Percentiles rank a stretch among this genome's conserved stretches.
Conservation (phyloP, 2,113 vertebrate species). For the Catagonus wagneri region DNA sequence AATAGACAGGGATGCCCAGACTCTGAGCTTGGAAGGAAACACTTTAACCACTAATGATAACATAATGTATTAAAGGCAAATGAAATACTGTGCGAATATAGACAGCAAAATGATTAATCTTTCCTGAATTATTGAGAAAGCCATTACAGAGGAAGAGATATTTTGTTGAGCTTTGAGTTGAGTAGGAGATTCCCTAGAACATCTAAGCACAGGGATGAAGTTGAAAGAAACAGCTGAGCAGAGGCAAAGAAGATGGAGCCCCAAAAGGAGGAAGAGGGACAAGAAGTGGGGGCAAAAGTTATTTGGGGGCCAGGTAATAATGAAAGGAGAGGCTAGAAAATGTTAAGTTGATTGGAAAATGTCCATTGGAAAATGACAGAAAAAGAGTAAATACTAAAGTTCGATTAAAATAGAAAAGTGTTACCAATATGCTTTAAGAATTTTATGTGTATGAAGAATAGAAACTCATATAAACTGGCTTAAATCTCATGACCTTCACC, state of each 20-base stretch:
- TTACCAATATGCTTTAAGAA: background rate
- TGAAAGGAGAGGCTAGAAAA: background rate
- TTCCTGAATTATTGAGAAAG: background rate
- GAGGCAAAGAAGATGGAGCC: background rate
- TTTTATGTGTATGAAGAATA: background rate
- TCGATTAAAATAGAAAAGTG: background rate
- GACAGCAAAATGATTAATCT: background rate
- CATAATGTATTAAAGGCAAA: too few relatives aligned
- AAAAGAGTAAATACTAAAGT: background rate
- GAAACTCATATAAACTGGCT: background rate
- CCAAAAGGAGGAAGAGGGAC: too few relatives aligned
- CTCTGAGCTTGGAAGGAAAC: background rate
- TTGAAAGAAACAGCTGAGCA: fast-evolving
- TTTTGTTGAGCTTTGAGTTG: background rate
- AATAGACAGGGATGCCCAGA: background rate
- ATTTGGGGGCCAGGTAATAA: background rate
- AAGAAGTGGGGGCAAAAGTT: fast-evolving
- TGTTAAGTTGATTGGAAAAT: background rate
- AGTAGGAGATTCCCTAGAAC: background rate
- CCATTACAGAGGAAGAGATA: background rate
- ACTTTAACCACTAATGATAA: background rate
- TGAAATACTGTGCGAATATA: background rate
- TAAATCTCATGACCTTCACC: background rate
- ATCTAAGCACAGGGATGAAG: too few relatives aligned
- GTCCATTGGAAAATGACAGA: background rate